phyloP scores from a whole-genome alignment of 2,888 invertebrate species.

The Drosophila prolongata region DNA sequence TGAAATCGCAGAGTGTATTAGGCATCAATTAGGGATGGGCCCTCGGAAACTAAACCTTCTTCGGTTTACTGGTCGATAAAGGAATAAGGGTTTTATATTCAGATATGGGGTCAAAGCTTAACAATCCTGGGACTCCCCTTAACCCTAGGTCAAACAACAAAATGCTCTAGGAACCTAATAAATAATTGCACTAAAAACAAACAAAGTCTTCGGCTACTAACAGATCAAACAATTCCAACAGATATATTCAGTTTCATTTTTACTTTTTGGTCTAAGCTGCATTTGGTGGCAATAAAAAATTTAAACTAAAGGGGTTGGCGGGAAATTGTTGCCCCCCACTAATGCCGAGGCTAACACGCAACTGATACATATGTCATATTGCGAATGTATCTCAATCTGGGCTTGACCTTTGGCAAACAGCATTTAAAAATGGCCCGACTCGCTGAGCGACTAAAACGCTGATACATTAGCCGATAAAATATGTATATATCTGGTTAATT shows the following conservation, averaged over 20 bases:
- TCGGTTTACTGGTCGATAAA: not conserved
- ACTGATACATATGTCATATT: conserved; percentile 30
- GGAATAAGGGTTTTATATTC: conserved; percentile 6
- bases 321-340: not conserved
- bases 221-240: conserved; percentile 41
- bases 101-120: not conserved
- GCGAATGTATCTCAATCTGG: conserved; percentile 29
- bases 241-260: conserved; percentile 18
- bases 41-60: not conserved
- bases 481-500: conserved; percentile 51
- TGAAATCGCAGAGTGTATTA: not conserved
- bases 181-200: conserved; percentile 41
- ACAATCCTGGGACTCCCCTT: conserved; percentile 10
- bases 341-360: conserved; percentile 14
- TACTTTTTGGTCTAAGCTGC: conserved; percentile 72
- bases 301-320: conserved; percentile 3
- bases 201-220: conserved; percentile 40
- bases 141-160: conserved; percentile 20
- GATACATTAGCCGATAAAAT: conserved; percentile 68
- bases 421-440: conserved; percentile 54
- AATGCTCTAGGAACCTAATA: conserved; percentile 37
- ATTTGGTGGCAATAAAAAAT: conserved; percentile 52
- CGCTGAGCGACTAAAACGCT: conserved; percentile 51
- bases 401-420: conserved; percentile 56
- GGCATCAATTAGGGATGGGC: conserved; percentile 6